Evolutionary conservation across 2,888 invertebrate species (phyloP), one percentile per base, ranked within the genome.

Genomic region (Patella depressa): DNA sequence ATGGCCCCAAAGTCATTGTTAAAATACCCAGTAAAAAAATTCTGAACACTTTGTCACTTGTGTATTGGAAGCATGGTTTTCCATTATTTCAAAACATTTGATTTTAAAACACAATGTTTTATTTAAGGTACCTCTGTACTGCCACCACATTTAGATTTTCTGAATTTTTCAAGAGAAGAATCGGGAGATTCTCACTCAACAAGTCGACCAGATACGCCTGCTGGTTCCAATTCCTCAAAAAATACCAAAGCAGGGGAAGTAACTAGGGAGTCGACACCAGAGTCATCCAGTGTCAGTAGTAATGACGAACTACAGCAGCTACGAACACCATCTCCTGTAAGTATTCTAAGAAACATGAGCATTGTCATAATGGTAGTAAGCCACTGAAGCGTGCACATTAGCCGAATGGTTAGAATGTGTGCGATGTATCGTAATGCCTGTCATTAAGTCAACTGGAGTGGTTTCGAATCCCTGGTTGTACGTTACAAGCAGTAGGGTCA

Each of bases 61-160:
- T 34, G 4, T 34, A 34, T 34, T 5, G 34, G 5, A 34, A 34
- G 29, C 45, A 7, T 45, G 9, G 9, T 45, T 45, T 45, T 45
- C 45, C 0, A 9, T 45, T 9, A 45, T 45, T 45, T 45, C 45
- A 45, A 45, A 45, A 45, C 9, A 45, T 45, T 7, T 45, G 45
- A 45, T 7, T 45, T 45, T 45, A 45, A 45, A 45, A 45, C 9
- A 9, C 7, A 45, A 1, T 45, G 45, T 45, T 45, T 77, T 74
- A 59, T 81, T 83, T 73, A 84, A 94, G 94, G 94, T 59, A 95
- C 95, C 34, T 93, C 94, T 12, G 93, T 95, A 73, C 91, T 96
- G 80, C 96, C 96, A 45, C 93, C 95, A 1, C 94, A 93, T 84
- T 92, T 96, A 83, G 95, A 95, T 90, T 95, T 95, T 89, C 94